Evolutionary conservation across 2,888 invertebrate species (phyloP).

Genomic region (Drymonia ruficornis): DNA sequence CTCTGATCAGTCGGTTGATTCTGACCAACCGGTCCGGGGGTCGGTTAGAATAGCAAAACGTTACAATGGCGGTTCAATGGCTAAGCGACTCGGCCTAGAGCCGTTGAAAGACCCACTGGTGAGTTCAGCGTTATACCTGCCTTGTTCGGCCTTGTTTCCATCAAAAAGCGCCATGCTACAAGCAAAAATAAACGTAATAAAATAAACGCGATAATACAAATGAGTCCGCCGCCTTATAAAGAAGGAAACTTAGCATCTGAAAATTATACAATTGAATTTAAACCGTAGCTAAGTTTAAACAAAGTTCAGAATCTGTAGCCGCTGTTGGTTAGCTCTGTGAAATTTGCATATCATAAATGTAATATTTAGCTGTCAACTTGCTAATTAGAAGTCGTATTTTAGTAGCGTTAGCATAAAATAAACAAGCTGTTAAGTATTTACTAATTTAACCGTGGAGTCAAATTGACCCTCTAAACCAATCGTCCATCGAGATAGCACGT

Average conservation of each 20-base stretch:
- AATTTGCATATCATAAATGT: conserved; percentile 84
- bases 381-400: conserved; percentile 79
- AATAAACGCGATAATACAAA: conserved; percentile 59
- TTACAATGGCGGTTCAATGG: too few relatives aligned
- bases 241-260: conserved; percentile 53
- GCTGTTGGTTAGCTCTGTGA: conserved; percentile 53
- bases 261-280: conserved; percentile 35
- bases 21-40: too few relatives aligned
- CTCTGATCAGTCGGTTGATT: too few relatives aligned
- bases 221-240: conserved; percentile 54
- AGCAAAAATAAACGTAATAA: conserved; percentile 45
- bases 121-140: neutral
- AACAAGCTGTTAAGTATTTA: neutral
- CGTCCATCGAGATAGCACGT: too few relatives aligned
- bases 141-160: conserved; percentile 14
- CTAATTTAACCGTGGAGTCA: neutral
- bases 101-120: too few relatives aligned
- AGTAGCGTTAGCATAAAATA: conserved; percentile 59
- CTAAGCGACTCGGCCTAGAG: too few relatives aligned
- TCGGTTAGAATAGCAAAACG: too few relatives aligned
- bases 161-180: conserved; percentile 24
- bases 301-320: conserved; percentile 57
- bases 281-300: conserved; percentile 42
- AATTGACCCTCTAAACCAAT: too few relatives aligned
- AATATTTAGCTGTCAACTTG: conserved; percentile 83